Evolutionary conservation across 2,113 vertebrate genomes (phyloP), one percentile per base, ranked within the genome.

Genomic region (Apodemus speciosus): DNA sequence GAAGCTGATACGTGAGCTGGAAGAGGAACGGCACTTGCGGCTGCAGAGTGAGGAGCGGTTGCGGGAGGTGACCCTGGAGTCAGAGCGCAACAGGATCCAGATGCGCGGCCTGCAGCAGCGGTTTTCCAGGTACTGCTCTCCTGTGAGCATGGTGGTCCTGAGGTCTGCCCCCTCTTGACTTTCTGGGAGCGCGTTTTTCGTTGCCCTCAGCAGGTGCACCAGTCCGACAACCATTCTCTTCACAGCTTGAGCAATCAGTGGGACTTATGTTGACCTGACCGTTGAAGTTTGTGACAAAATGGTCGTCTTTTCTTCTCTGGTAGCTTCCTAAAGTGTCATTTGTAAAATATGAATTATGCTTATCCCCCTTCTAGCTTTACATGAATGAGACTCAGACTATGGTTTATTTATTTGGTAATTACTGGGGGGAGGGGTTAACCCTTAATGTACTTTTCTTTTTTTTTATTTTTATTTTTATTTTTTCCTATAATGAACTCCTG

Each of bases 1-100:
- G 97, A 99, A 99, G 98, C 98, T 99, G 99, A 99, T 99, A 97
- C 98, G 98, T 96, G 98, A 99, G 97, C 96, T 99, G 98, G 99
- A 99, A 98, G 99, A 99, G 98, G 99, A 99, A 97, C 98, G 98
- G 97, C 98, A 98, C 95, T 98, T 99, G 97, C 98, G 99, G 97
- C 98, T 99, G 96, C 98, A 99, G 98, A 99, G 99, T 77, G 99
- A 99, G 95, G 99, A 98, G 95, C 98, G 98, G 75, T 97, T 99
- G 60, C 98, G 97, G 96, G 99, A 99, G 96, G 99, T 99, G 96
- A 99, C 98, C 0, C 97, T 99, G 96, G 99, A 99, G 97, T 99
- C 98, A 0, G 98, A 99, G 97, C 97, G 98, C 40, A 99, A 97
- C 97, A 97, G 98, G 83, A 97, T 97, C 92, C 99, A 99, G 98